A percentile compares a stretch with the other conserved stretches of the same genome.
phyloP scores from a whole-genome alignment of 2,113 vertebrate genomes.

The Panthera tigris region DNA sequence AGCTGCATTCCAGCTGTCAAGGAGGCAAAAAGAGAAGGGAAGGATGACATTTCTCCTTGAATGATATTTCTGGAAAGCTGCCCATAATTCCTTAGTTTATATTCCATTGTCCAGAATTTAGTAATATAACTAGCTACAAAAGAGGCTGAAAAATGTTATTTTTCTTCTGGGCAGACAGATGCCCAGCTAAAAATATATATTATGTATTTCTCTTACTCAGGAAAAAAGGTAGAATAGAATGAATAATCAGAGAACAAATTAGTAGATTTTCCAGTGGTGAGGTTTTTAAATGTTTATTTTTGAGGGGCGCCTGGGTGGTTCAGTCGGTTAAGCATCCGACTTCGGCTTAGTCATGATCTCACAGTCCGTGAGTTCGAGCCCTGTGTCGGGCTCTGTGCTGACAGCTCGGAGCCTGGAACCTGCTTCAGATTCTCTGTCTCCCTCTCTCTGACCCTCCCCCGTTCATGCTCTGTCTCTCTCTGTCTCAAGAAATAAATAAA shows the following conservation, averaged over 20 bases:
- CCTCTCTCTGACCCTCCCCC: too few relatives aligned
- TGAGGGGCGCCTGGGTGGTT: too few relatives aligned
- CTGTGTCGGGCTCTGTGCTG: too few relatives aligned
- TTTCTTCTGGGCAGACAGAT: background rate
- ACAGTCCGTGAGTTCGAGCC: too few relatives aligned
- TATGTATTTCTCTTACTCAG: background rate
- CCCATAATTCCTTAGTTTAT: background rate
- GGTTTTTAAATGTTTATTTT: background rate
- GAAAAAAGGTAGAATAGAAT: background rate
- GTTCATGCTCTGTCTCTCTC: too few relatives aligned
- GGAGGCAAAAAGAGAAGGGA: background rate
- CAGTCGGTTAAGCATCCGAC: too few relatives aligned
- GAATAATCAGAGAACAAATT: background rate
- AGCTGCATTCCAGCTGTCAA: background rate
- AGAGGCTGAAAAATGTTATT: background rate
- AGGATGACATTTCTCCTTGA: background rate
- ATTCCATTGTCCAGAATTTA: background rate
- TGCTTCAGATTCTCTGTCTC: too few relatives aligned
- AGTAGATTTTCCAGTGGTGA: background rate
- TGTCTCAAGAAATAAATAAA: too few relatives aligned
- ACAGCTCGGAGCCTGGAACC: too few relatives aligned
- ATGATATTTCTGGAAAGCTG: background rate
- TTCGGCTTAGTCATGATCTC: too few relatives aligned
- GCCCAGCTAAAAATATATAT: background rate
- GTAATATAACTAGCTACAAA: background rate